Evolutionary conservation across 53 echinoderm and acorn worm genomes (phyloP), one percentile per base, ranked within the genome.

Genomic region (Crossaster papposus): DNA sequence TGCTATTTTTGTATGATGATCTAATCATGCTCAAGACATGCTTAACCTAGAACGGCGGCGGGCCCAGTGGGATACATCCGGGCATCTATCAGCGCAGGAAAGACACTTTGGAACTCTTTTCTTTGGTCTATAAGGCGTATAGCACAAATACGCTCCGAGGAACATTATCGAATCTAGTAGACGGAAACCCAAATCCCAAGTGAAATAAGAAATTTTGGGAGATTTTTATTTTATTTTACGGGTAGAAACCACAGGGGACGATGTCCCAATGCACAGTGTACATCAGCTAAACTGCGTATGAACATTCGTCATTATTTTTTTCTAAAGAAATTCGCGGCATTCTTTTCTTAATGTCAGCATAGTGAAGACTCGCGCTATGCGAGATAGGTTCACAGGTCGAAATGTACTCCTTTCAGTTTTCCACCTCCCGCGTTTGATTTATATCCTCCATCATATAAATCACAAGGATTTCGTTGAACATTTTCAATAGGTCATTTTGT

Each of bases 1-100:
- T 68, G 17, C 83, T 83, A 83, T 83, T 83, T 81, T 83, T 70
- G 54, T 24, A 29, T 37, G 65, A 70, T 83, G 83, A 70, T 70
- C 36, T 83, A 65, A 83, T 50, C n/a, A n/a, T 70, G 51, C 44
- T 24, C 64, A 83, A 83, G 83, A 83, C 70, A 31, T 24, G 52
- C 72, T 31, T 22, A 22, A 72, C 54, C 85, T 73, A 32, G 73
- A 72, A 51, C 73, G 71, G 52, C 73, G 85, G 72, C 85, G 85
- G 72, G 36, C 76, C 86, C 14, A 76, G n/a, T n/a, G 31, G 36
- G 63, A 77, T 30, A 38, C 63, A 28, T 75, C 86, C 75, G 58
- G 58, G 31, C 4, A 76, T 77, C 86, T 75, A 77, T 86, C 75
- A 34, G 24, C 86, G 62, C 12, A 62, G 86, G 76, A 77, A 71